Evolutionary conservation across 2,888 invertebrate species (phyloP).

Genomic region (Drosophila conformis): DNA sequence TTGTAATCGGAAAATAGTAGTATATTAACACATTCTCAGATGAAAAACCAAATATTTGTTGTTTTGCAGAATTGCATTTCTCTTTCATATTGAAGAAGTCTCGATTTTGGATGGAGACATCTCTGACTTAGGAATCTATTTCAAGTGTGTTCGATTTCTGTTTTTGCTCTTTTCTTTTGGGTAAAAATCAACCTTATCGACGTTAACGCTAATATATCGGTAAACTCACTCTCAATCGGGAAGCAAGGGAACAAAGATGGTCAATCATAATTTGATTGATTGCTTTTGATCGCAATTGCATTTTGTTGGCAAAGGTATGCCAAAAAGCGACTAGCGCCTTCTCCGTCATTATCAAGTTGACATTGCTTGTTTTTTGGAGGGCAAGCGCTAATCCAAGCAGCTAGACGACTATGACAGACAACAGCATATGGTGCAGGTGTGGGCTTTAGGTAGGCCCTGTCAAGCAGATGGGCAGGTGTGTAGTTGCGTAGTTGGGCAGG

Average conservation of each 20-base stretch:
- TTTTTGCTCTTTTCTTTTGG: not conserved
- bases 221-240: not conserved
- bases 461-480: not conserved
- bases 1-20: not conserved
- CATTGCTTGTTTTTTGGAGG: constrained; percentile 37
- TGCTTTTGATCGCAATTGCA: not conserved
- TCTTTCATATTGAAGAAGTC: too few species aligned
- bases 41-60: not conserved
- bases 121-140: too few species aligned
- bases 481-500: constrained; percentile 2
- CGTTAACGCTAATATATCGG: not conserved
- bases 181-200: not conserved
- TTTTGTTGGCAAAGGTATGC: not conserved
- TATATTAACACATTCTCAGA: not conserved
- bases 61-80: too few species aligned
- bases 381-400: constrained; percentile 34
- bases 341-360: constrained; percentile 40
- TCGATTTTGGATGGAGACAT: too few species aligned
- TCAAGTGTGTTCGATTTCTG: too few species aligned
- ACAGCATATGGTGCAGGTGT: not conserved
- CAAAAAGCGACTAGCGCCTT: not conserved
- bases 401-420: constrained; percentile 14
- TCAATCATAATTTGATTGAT: not conserved
- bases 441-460: not conserved
- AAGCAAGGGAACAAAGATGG: not conserved